These are phyloP conservation scores for Strix occidentalis DNA, from an alignment of 2,797 vertebrate species.

Conservation along the genomic window DNA sequence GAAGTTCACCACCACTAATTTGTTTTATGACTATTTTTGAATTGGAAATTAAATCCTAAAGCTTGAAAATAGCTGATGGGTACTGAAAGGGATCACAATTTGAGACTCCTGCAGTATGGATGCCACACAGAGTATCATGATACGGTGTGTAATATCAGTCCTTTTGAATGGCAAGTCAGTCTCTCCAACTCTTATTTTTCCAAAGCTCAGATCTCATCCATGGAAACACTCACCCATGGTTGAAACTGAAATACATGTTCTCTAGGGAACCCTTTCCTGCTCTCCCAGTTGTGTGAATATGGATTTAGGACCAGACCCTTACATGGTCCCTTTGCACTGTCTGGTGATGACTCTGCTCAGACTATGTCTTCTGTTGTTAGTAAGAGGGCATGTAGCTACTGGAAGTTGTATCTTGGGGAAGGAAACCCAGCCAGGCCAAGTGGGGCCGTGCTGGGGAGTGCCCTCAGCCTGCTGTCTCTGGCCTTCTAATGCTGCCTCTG, in stretches of 20 bases:
- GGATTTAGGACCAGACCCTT: neutral
- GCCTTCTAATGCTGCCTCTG: neutral
- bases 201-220: neutral
- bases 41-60: neutral
- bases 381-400: neutral
- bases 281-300: neutral
- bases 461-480: neutral
- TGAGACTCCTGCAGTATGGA: neutral
- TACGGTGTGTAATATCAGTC: neutral
- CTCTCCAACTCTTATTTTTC: neutral
- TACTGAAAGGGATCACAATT: neutral
- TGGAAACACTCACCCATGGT: neutral
- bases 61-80: neutral
- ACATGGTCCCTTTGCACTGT: neutral
- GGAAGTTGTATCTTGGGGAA: neutral
- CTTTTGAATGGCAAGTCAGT: fast-evolving
- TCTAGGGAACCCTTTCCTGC: neutral
- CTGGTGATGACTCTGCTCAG: neutral
- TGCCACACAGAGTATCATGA: neutral
- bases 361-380: neutral
- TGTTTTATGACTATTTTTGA: neutral
- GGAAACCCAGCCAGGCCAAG: neutral
- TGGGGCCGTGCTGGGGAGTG: neutral
- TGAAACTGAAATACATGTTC: fast-evolving
- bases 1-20: neutral